Conservation (phyloP, 2,113 vertebrate genomes). For the Nycticryphes semicollaris region DNA sequence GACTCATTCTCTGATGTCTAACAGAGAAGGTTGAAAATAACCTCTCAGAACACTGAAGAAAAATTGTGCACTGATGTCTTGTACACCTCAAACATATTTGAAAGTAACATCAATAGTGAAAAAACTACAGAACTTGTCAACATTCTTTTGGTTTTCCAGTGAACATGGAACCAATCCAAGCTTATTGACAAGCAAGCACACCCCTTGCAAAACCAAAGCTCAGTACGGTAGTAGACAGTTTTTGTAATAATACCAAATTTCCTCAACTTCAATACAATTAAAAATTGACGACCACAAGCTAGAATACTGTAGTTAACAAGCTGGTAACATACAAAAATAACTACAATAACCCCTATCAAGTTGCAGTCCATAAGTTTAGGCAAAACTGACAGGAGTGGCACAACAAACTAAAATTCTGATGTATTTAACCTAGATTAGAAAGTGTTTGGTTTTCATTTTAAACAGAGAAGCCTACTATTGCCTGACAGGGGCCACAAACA, state of each 20-base stretch:
- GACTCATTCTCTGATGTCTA: neutral
- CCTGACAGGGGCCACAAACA: neutral
- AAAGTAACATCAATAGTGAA: neutral
- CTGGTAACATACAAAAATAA: neutral
- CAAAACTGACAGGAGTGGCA: neutral
- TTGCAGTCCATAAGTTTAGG: neutral
- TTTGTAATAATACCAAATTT: neutral
- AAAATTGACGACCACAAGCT: neutral
- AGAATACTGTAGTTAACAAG: neutral
- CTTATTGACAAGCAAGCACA: neutral
- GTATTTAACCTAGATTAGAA: neutral
- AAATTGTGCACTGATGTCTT: neutral
- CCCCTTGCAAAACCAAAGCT: neutral
- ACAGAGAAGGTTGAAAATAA: neutral
- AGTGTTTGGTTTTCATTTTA: neutral
- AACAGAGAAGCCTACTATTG: neutral
- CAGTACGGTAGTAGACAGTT: neutral
- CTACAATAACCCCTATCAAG: neutral
- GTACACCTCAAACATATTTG: neutral
- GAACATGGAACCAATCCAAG: neutral
- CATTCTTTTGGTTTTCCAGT: neutral
- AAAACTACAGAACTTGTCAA: neutral
- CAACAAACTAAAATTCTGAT: neutral
- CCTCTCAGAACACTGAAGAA: neutral
- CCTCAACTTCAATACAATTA: neutral